A percentile compares a stretch with the other conserved stretches of the same genome.
Conservation (phyloP, 2,113 vertebrate species). For the Trochalopteron elliotii region DNA sequence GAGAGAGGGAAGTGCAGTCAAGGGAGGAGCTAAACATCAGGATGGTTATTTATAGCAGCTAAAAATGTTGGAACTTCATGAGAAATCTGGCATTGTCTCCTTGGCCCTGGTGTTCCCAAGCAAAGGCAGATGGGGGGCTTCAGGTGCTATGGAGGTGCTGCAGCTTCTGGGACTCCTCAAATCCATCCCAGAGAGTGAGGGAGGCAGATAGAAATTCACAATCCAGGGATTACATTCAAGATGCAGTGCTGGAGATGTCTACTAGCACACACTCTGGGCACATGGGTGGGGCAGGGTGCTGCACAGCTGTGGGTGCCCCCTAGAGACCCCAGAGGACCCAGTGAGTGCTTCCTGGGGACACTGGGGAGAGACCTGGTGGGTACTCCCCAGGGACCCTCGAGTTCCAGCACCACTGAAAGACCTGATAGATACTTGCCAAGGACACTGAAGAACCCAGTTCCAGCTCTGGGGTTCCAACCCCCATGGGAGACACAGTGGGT, state of each 20-base stretch:
- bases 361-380: background rate
- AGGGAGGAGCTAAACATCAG: background rate
- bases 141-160: background rate
- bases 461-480: background rate
- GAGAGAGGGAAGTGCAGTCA: background rate
- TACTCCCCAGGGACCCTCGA: background rate
- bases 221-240: background rate
- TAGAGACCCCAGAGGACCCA: background rate
- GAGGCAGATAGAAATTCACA: background rate
- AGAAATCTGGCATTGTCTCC: background rate
- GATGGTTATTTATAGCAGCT: background rate
- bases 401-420: background rate
- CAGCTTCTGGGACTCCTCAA: background rate
- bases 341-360: background rate
- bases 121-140: background rate
- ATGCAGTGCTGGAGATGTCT: background rate
- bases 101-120: background rate
- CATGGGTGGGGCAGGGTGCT: rapidly evolving
- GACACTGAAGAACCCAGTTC: background rate
- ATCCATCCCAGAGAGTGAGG: rapidly evolving
- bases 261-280: background rate
- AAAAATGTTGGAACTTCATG: background rate
- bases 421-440: background rate
- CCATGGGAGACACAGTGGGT: background rate
- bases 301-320: background rate